These are phyloP conservation scores for Florisuga fusca DNA, from an alignment of 2,797 vertebrate genomes.

Conservation along the genomic window DNA sequence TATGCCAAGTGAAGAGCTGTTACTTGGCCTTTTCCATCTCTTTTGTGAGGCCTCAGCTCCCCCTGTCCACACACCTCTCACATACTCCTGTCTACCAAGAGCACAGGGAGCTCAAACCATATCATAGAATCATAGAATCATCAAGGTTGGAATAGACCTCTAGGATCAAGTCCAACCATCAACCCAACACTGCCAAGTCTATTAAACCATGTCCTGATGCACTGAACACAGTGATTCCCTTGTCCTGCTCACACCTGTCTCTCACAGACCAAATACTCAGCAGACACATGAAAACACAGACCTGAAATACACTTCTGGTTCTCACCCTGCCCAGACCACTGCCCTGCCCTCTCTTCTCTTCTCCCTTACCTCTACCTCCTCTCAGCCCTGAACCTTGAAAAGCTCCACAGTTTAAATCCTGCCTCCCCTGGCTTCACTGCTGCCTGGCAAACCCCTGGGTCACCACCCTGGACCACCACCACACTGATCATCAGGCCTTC, in stretches of 20 bases:
- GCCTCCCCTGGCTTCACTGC: no score
- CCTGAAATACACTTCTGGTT: background rate
- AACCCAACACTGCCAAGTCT: no score
- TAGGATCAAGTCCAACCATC: no score
- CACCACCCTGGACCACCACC: background rate
- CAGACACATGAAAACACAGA: background rate
- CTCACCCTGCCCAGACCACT: background rate
- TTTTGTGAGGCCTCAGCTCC: background rate
- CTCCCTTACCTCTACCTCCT: no score
- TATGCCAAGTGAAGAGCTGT: background rate
- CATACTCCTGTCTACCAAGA: accelerated
- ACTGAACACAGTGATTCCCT: no score
- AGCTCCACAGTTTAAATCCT: background rate
- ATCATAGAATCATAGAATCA: no score
- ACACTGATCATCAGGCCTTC: accelerated
- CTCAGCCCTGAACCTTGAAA: background rate
- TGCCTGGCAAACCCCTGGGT: background rate
- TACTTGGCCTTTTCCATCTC: background rate
- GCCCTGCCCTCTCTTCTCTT: background rate
- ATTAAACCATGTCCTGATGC: no score
- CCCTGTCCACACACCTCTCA: background rate
- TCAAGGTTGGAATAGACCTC: no score
- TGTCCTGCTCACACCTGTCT: background rate
- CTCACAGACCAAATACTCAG: background rate
- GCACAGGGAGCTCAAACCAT: accelerated